phyloP scores from a whole-genome alignment of 2,888 invertebrate genomes.

The Dysmachus trigonus region DNA sequence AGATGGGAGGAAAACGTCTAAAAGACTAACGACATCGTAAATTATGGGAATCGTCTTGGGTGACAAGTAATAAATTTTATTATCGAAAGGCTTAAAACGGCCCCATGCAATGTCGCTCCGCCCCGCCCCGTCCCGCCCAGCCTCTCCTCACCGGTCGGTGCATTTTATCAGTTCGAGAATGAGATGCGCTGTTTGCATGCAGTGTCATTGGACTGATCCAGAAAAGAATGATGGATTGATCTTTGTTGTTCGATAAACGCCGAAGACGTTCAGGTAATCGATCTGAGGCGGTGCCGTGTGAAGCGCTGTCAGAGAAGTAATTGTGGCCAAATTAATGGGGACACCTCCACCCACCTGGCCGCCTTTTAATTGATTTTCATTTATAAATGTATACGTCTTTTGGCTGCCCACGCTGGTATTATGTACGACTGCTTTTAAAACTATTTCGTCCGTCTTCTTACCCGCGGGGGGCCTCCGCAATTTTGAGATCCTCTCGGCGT shows the following conservation, averaged over 20 bases:
- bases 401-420: neutral
- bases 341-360: neutral
- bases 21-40: conserved; percentile 29
- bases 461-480: neutral
- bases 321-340: conserved; percentile 11
- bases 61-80: conserved; percentile 29
- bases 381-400: neutral
- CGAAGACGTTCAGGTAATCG: neutral
- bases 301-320: neutral
- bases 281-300: neutral
- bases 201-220: neutral
- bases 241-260: neutral
- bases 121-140: neutral
- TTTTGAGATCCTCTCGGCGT: neutral
- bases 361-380: neutral
- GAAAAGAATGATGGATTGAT: neutral
- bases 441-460: neutral
- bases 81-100: neutral
- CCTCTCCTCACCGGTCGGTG: neutral
- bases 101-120: neutral
- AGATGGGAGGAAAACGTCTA: neutral
- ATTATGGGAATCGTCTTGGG: conserved; percentile 18
- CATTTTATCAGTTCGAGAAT: neutral
- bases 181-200: conserved; percentile 3
- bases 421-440: neutral